A percentile compares a stretch with the other conserved stretches of the same genome.
Evolutionary conservation across 2,888 invertebrate genomes (phyloP).

Genomic region (Chromoteleia sp.): DNA sequence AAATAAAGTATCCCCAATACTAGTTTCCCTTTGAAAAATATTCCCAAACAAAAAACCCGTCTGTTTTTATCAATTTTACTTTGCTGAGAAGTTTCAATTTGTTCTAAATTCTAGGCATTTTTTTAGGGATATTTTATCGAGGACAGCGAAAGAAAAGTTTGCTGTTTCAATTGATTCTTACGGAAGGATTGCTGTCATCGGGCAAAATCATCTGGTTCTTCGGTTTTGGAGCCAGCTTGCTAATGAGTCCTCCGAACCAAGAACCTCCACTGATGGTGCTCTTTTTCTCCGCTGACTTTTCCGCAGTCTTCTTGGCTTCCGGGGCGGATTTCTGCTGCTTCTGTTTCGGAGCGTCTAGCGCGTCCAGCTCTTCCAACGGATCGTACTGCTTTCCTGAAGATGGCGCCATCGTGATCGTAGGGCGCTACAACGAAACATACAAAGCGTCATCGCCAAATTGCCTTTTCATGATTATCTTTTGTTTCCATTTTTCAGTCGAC

Average conservation of each 20-base stretch:
- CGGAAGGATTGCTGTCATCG: conserved; percentile 96
- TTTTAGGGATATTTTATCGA: conserved; percentile 26
- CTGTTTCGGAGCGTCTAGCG: conserved; percentile 78
- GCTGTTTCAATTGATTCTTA: conserved; percentile 85
- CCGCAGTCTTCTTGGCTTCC: conserved; percentile 71
- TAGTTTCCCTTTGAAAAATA: conserved; percentile 31
- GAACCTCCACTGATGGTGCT: conserved; percentile 84
- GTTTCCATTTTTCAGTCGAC: too few relatives aligned
- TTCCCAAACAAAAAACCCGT: not conserved
- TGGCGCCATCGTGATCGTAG: conserved; percentile 81
- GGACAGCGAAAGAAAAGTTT: not conserved
- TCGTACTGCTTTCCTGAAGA: conserved; percentile 82
- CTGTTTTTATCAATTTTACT: not conserved
- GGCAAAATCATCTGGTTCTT: conserved; percentile 98
- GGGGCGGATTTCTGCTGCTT: conserved; percentile 12
- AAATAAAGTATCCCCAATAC: conserved; percentile 72
- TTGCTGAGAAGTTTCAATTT: not conserved
- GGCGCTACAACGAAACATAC: conserved; percentile 81
- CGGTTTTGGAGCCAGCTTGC: conserved; percentile 91
- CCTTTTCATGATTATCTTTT: conserved; percentile 27
- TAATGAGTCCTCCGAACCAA: conserved; percentile 95
- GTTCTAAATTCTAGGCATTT: too few relatives aligned
- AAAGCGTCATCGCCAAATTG: conserved; percentile 77
- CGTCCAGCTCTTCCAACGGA: conserved; percentile 83
- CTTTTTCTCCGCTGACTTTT: conserved; percentile 83